Evolutionary conservation across 2,797 vertebrate species (phyloP), one percentile per base, ranked within the genome.

Genomic region (Apogon hyalosoma): DNA sequence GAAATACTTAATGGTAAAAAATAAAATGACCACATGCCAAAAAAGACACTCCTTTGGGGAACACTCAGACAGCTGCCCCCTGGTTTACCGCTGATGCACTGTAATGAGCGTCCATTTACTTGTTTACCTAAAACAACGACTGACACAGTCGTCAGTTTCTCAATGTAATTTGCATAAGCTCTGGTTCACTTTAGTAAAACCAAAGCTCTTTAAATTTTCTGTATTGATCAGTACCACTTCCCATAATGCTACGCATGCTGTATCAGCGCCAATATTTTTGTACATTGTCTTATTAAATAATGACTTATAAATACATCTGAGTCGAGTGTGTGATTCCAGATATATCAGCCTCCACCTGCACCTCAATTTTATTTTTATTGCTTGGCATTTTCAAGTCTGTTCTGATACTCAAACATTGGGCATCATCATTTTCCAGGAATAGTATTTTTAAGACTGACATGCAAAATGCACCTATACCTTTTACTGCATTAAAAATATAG

Each of bases 241-340:
- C 78, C 65, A 69, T 72, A 70, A 71, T 41, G 81, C 85, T 83
- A 69, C 39, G 52, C 73, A 79, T 89, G 78, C 75, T 84, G 80
- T 87, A 83, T 80, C 84, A 87, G 88, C 73, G 75, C 79, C 75
- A 79, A 76, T 88, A 86, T 90, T 93, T 93, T 93, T 94, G 90
- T 94, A 93, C 84, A 89, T 91, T 90, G 87, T 93, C 89, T 90
- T 89, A 93, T 87, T 92, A 92, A 94, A 94, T 83, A 75, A 90
- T 86, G 82, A 88, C 76, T 90, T 89, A 86, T 77, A 92, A 90
- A 86, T 87, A 77, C 74, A 65, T 49, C 28, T 71, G 74, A 71
- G 21, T 6, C 48, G 68, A 52, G 9, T 73, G 57, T 73, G 48
- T 87, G 45, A 63, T 50, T 82, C 36, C 78, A 45, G 43, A 21